These are phyloP conservation scores for Phasia obesa DNA, from an alignment of 2,888 invertebrate species.

Conservation along the genomic window DNA sequence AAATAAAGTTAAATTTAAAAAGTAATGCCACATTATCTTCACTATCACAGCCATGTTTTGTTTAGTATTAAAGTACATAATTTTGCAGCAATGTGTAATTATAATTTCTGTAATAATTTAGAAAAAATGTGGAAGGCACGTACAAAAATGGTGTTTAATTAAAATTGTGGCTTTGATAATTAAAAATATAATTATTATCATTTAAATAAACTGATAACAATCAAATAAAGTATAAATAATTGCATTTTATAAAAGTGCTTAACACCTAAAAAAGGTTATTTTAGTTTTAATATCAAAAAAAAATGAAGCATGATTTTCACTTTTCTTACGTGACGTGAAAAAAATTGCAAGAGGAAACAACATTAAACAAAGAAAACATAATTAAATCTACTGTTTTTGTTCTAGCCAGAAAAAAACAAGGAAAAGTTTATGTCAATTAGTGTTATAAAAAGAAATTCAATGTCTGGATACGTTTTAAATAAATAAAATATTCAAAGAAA, in stretches of 20 bases:
- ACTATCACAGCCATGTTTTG: too few species aligned
- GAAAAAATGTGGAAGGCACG: slow-evolving; percentile 31
- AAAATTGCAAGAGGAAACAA: slow-evolving; percentile 24
- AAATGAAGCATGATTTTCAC: slow-evolving; percentile 56
- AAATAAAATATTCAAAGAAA: too few species aligned
- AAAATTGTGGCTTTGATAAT: slow-evolving; percentile 38
- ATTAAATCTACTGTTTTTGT: not conserved
- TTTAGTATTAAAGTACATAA: not conserved
- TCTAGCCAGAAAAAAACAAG: too few species aligned
- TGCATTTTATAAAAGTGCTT: slow-evolving; percentile 34
- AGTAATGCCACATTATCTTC: too few species aligned
- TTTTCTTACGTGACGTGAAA: slow-evolving; percentile 62
- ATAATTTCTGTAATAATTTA: not conserved
- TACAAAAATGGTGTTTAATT: slow-evolving; percentile 1
- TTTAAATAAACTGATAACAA: not conserved
- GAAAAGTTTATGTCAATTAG: not conserved
- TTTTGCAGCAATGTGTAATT: slow-evolving; percentile 13
- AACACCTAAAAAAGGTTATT: slow-evolving; percentile 17
- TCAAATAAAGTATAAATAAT: not conserved
- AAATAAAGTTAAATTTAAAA: too few species aligned
- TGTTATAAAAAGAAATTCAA: slow-evolving; percentile 5
- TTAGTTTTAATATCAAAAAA: not conserved
- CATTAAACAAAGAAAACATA: slow-evolving; percentile 49
- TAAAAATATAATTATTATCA: slow-evolving; percentile 27
- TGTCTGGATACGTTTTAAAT: not conserved